Conservation (phyloP, 2,113 vertebrate species). For the Carlito syrichta region DNA sequence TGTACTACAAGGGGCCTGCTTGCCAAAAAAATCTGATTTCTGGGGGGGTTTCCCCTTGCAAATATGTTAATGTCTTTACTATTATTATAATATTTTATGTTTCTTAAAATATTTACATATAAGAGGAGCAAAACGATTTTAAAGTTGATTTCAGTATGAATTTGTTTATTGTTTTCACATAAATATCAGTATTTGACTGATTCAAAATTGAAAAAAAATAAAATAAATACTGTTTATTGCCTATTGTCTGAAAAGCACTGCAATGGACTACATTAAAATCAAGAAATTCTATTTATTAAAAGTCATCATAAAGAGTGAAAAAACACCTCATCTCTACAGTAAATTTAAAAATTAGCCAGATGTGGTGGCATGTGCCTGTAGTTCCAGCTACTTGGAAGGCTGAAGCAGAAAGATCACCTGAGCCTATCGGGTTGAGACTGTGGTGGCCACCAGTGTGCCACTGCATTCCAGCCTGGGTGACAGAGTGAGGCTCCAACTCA, state of each 20-base stretch:
- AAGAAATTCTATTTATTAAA: neutral
- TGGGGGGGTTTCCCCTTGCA: too few relatives aligned
- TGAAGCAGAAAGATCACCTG: too few relatives aligned
- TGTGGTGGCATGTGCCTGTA: too few relatives aligned
- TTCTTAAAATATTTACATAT: neutral
- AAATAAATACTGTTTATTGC: neutral
- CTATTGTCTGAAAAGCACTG: neutral
- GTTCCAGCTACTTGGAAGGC: too few relatives aligned
- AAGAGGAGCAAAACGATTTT: neutral
- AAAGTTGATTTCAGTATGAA: neutral
- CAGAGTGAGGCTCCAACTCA: too few relatives aligned
- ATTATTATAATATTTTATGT: neutral
- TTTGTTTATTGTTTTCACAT: neutral
- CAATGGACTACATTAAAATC: neutral
- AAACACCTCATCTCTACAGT: too few relatives aligned
- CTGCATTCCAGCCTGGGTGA: too few relatives aligned
- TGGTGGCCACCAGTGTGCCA: too few relatives aligned
- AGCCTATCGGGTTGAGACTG: too few relatives aligned
- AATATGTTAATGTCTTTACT: slow-evolving; percentile 26
- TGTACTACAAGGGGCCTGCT: too few relatives aligned
- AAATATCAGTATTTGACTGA: neutral
- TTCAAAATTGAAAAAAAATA: neutral
- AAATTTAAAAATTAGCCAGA: too few relatives aligned
- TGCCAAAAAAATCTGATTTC: too few relatives aligned
- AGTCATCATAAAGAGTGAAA: neutral